Conservation (phyloP, 1,140 invertebrate genomes). For the Aphelenchoides besseyi region DNA sequence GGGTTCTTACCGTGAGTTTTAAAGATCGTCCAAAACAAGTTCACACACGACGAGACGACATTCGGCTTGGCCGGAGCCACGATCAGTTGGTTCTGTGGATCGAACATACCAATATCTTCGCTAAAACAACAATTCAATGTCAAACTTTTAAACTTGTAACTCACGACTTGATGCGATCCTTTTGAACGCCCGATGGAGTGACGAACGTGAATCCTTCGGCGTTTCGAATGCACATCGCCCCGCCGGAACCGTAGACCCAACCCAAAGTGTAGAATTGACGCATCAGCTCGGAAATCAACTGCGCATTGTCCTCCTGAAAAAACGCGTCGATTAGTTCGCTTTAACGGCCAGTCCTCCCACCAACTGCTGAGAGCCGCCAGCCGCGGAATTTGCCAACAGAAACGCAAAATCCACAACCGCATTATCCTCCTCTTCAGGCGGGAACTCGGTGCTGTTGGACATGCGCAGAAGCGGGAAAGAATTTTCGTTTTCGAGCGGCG, state of each 20-base stretch:
- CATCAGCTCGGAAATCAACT: slow-evolving; percentile 15
- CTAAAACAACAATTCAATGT: slow-evolving; percentile 3
- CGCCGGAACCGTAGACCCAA: slow-evolving; percentile 20
- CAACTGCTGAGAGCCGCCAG: too few species aligned
- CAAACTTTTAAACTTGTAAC: not conserved
- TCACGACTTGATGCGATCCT: not conserved
- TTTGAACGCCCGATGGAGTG: slow-evolving; percentile 12
- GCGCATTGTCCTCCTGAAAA: not conserved
- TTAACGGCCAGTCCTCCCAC: not conserved
- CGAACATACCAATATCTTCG: slow-evolving; percentile 16
- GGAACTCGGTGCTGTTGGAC: not conserved
- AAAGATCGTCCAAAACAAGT: slow-evolving; percentile 20
- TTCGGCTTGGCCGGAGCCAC: not conserved
- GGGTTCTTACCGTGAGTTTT: slow-evolving; percentile 18
- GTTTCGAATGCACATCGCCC: slow-evolving; percentile 12
- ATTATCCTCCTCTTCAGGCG: not conserved
- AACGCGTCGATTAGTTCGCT: not conserved
- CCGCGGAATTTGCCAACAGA: not conserved
- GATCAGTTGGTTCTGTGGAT: not conserved
- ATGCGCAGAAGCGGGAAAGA: not conserved
- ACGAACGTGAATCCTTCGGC: not conserved
- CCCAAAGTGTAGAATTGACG: slow-evolving; percentile 15
- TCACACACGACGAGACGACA: slow-evolving; percentile 16
- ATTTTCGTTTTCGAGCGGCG: not conserved
- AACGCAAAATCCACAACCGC: not conserved